These are phyloP conservation scores for Rugalucina vietnamica DNA, from an alignment of 2,888 invertebrate genomes.

Conservation along the genomic window DNA sequence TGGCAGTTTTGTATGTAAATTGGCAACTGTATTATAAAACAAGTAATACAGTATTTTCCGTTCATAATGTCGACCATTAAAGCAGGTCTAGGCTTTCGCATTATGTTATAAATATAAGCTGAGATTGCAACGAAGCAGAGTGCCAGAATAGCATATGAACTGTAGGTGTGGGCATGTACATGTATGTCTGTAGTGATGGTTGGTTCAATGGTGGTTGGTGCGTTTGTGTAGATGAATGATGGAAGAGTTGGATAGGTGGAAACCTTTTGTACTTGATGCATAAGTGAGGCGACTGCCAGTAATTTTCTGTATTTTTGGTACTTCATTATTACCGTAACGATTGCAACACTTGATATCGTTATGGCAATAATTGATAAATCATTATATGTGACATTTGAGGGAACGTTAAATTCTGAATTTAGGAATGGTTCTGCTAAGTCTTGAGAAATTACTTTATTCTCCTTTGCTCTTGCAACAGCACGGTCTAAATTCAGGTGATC, in stretches of 20 bases:
- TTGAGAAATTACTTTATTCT: background rate
- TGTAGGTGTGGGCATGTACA: background rate
- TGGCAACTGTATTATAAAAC: background rate
- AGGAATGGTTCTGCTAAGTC: background rate
- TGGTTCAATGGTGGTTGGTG: background rate
- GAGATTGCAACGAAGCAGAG: background rate
- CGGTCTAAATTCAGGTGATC: background rate
- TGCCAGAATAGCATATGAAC: background rate
- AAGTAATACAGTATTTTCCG: background rate
- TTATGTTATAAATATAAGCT: background rate
- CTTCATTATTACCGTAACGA: background rate
- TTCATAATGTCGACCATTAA: background rate
- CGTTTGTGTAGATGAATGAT: background rate
- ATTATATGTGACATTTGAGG: background rate
- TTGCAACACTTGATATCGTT: background rate
- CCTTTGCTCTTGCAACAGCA: background rate
- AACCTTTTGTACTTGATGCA: background rate
- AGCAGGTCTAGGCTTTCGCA: background rate
- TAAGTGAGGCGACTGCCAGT: background rate
- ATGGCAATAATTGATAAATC: background rate
- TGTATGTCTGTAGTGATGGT: background rate
- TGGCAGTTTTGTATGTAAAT: background rate
- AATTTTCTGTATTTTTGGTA: background rate
- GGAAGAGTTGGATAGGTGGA: background rate
- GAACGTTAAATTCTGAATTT: background rate